Evolutionary conservation across 92 coral and sea anemone species (phyloP), one percentile per base, ranked within the genome.

Genomic region (Paragorgia papillata): DNA sequence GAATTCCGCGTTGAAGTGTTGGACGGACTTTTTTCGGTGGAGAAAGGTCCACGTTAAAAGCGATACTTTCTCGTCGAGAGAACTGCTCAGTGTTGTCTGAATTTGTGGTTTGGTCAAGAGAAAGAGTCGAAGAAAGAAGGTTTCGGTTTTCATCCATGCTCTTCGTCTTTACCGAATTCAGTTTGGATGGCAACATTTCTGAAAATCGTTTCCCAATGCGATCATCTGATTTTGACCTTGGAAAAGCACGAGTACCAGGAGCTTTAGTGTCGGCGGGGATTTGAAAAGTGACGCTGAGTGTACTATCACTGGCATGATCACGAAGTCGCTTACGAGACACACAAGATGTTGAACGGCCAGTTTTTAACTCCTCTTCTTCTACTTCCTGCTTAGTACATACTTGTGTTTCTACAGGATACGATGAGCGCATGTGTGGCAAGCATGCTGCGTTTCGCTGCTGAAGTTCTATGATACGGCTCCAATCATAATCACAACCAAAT

Each of bases 401-500:
- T 58, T 91, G 97, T 1, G 97, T 94, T 78, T 95, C 99, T 28
- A 95, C 90, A 3, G 99, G 92, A 61, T 95, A 95, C 2, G 99
- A 91, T 24, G 99, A 88, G 82, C 92, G 97, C 66, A 95, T 85
- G 66, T 95, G 99, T 58, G 97, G 97, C 37, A 85, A 86, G 35
- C 96, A 90, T 26, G 87, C 79, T 0, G 96, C 85, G 49, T 95
- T 95, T 21, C 99, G 89, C 64, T 91, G 85, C 76, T 89, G 87
- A 19, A 95, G 83, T 66, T 95, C 99, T 34, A 84, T 85, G 60
- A 95, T 81, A 40, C 99, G 90, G 41, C 77, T 85, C 97, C 96
- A 92, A 50, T 92, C 90, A 68, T 79, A 88, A 22, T 82, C 92
- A 60, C 53, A 63, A 19, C 80, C 90, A 71, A 49, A 55, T 18